A percentile compares a stretch with the other conserved stretches of the same genome.
phyloP scores from a whole-genome alignment of 2,113 vertebrate species.

The Pionites leucogaster region DNA sequence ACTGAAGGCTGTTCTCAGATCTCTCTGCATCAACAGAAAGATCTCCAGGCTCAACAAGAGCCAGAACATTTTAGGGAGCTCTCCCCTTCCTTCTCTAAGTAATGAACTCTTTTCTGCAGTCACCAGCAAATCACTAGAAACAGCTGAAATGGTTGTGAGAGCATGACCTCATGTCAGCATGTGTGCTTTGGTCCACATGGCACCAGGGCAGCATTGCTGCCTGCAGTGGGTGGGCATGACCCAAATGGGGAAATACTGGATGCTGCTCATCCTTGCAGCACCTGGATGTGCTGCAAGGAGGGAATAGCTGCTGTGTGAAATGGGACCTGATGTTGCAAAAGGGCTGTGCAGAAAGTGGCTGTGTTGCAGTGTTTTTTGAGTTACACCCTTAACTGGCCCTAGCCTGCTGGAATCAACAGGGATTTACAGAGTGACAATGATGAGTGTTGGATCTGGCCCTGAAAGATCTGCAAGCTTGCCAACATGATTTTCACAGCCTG shows the following conservation, averaged over 20 bases:
- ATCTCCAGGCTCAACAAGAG: background rate
- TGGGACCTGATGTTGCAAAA: background rate
- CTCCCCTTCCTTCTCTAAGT: background rate
- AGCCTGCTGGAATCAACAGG: background rate
- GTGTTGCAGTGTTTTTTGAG: background rate
- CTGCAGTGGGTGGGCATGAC: accelerated
- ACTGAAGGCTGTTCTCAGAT: background rate
- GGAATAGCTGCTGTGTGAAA: background rate
- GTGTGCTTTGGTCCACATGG: background rate
- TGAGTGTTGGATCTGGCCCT: background rate
- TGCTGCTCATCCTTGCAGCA: background rate
- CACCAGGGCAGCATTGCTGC: accelerated
- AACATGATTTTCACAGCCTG: accelerated
- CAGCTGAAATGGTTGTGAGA: background rate
- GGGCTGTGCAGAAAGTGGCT: background rate
- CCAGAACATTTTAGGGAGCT: background rate
- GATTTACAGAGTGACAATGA: background rate
- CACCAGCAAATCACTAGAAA: background rate
- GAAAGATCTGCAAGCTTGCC: background rate
- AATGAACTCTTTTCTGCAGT: background rate
- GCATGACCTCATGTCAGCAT: accelerated
- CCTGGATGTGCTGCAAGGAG: background rate
- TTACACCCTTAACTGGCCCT: background rate
- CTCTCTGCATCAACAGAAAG: background rate
- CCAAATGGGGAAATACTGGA: accelerated